Evolutionary conservation across 1,140 invertebrate species (phyloP).

Genomic region (Trigoniulus corallinus): DNA sequence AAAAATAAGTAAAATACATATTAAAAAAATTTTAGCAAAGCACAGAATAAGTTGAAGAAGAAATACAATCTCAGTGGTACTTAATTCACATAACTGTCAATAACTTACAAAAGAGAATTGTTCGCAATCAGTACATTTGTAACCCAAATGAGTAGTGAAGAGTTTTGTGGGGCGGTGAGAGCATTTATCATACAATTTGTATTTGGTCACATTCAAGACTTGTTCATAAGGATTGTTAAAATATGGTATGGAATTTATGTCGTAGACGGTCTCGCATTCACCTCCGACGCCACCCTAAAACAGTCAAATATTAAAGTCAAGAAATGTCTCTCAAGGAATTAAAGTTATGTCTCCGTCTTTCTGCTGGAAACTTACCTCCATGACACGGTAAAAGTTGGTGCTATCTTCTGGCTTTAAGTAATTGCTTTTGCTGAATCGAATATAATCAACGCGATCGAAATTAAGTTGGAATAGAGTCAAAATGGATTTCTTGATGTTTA

Average conservation of each 20-base stretch:
- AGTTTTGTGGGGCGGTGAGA: conserved; percentile 4
- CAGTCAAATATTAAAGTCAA: not conserved
- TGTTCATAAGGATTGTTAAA: conserved; percentile 6
- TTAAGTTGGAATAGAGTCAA: conserved; percentile 2
- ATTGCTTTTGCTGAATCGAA: not conserved
- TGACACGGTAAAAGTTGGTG: conserved; percentile 1
- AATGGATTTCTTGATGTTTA: conserved; percentile 7
- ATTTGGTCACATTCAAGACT: conserved; percentile 18
- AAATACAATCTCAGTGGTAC: conserved; percentile 4
- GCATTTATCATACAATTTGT: conserved; percentile 17
- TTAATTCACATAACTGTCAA: not conserved
- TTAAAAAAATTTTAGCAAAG: no score
- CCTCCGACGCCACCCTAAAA: conserved; percentile 10
- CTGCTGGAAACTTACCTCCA: conserved; percentile 1
- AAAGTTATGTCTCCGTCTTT: not conserved
- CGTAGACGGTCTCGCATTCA: conserved; percentile 13
- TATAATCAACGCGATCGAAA: not conserved
- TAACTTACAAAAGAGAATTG: not conserved
- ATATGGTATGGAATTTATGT: conserved; percentile 9
- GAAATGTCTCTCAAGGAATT: no score
- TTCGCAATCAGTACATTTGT: conserved; percentile 8
- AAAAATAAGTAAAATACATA: no score
- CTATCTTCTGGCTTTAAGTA: not conserved
- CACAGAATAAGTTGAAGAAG: no score
- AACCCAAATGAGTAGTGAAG: conserved; percentile 8